These are phyloP conservation scores for Lasioglossum morio DNA, from an alignment of 2,888 invertebrate genomes.

Conservation along the genomic window DNA sequence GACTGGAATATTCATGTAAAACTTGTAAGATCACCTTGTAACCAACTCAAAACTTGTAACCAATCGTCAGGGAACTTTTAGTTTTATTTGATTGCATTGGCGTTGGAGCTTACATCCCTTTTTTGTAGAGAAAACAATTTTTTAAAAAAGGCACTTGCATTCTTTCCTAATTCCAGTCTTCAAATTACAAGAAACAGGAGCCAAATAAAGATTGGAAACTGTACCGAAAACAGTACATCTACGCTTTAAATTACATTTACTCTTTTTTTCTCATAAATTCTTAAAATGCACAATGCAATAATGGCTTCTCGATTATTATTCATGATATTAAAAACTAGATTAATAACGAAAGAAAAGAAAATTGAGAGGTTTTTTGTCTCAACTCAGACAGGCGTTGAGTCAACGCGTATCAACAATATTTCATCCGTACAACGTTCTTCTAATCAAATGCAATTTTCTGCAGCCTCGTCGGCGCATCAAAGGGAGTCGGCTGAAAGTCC, in stretches of 20 bases:
- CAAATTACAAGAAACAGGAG: not conserved
- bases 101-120: too few species aligned
- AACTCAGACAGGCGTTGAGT: not conserved
- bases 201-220: not conserved
- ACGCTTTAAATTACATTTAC: too few species aligned
- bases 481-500: constrained; percentile 50
- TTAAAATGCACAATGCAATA: not conserved
- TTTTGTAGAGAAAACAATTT: too few species aligned
- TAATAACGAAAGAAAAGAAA: not conserved
- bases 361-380: not conserved
- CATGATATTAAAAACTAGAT: not conserved
- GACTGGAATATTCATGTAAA: too few species aligned
- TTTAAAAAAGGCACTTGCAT: too few species aligned
- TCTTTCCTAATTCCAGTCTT: too few species aligned
- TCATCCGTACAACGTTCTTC: constrained; percentile 15
- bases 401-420: not conserved
- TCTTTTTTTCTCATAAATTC: too few species aligned
- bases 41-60: too few species aligned
- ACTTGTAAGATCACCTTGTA: too few species aligned
- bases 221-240: not conserved
- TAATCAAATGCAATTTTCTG: constrained; percentile 57
- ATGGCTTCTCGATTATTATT: not conserved
- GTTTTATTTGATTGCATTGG: too few species aligned
- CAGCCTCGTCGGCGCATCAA: constrained; percentile 38
- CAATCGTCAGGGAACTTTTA: too few species aligned